A percentile compares a stretch with the other conserved stretches of the same genome.
These are phyloP conservation scores for Chymomyza procnemis DNA, from an alignment of 2,888 invertebrate genomes.

Conservation along the genomic window DNA sequence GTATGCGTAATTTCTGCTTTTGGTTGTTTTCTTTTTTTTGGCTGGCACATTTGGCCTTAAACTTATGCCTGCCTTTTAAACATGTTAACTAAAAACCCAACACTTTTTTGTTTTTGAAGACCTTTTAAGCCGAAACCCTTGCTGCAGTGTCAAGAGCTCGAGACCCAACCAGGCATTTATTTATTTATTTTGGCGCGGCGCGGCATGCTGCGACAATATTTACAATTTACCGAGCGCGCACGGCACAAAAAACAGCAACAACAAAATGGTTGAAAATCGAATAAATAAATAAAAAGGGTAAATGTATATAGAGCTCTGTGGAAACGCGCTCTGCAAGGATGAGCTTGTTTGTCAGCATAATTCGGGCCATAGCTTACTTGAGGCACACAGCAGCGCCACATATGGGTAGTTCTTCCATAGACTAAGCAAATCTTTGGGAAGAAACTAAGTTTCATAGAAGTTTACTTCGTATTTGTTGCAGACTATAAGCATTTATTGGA, in stretches of 20 bases:
- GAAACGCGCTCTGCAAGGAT: background rate
- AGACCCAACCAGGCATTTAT: constrained; percentile 11
- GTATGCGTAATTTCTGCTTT: constrained; percentile 6
- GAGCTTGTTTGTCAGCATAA: constrained; percentile 66
- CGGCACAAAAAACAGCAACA: background rate
- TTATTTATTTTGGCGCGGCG: constrained; percentile 41
- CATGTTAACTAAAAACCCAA: constrained; percentile 1
- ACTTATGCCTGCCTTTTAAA: constrained; percentile 9
- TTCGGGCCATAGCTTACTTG: constrained; percentile 40
- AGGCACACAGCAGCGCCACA: background rate
- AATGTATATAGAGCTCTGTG: constrained; percentile 24
- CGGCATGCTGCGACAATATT: constrained; percentile 67
- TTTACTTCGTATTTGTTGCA: too few relatives aligned
- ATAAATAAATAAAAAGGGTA: constrained; percentile 73
- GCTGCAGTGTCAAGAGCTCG: background rate
- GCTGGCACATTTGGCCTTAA: background rate
- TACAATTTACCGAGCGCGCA: constrained; percentile 57
- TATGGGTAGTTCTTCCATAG: too few relatives aligned
- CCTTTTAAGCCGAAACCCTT: background rate
- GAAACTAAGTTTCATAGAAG: too few relatives aligned
- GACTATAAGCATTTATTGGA: too few relatives aligned
- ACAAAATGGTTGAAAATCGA: constrained; percentile 44
- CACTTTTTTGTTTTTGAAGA: background rate
- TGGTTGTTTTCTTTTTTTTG: background rate
- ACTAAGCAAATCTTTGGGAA: too few relatives aligned